phyloP scores from a whole-genome alignment of 35 echinoderm and acorn worm species.

The Apostichopus japonicus region DNA sequence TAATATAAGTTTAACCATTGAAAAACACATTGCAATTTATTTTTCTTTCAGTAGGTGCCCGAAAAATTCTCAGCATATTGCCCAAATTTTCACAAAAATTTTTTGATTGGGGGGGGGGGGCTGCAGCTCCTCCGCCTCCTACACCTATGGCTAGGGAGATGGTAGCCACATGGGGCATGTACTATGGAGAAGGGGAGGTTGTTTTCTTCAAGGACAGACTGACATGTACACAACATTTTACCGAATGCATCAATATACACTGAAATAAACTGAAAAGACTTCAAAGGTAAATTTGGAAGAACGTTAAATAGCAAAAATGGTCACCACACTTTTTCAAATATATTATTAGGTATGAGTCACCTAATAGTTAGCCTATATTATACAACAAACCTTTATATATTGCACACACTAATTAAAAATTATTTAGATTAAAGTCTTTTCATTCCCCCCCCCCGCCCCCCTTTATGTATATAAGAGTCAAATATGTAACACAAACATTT shows the following conservation, averaged over 20 bases:
- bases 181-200: no score
- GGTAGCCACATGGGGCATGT: no score
- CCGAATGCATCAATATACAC: neutral
- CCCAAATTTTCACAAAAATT: no score
- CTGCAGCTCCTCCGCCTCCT: no score
- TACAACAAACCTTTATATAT: neutral
- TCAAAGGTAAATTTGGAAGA: neutral
- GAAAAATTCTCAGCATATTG: no score
- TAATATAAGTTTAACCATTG: no score
- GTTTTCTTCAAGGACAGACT: no score
- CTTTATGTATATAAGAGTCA: neutral
- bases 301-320: neutral
- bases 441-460: neutral
- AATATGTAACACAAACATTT: neutral
- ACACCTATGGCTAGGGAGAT: no score
- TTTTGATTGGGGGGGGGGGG: no score
- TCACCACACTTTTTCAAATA: neutral
- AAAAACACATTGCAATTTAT: no score
- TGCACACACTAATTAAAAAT: neutral
- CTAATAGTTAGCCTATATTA: neutral
- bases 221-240: no score
- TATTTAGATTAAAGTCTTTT: neutral
- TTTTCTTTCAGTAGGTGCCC: no score
- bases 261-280: neutral
- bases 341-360: neutral